phyloP scores from a whole-genome alignment of 2,888 invertebrate species.

The Willowsia nigromaculata region DNA sequence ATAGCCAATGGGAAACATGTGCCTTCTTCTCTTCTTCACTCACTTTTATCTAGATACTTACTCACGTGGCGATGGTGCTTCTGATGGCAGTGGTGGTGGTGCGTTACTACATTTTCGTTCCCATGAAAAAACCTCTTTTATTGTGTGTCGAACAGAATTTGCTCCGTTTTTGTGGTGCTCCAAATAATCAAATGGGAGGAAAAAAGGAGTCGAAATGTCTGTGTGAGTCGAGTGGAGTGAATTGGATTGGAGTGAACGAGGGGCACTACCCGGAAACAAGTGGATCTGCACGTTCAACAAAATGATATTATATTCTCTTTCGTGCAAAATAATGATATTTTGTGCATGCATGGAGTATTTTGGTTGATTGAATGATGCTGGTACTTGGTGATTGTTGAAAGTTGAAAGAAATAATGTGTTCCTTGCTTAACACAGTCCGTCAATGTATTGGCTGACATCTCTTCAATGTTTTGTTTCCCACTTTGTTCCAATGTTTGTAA shows the following conservation, averaged over 20 bases:
- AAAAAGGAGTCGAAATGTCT: background rate
- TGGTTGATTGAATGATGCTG: background rate
- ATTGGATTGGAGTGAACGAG: slow-evolving; percentile 20
- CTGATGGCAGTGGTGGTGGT: too few species aligned
- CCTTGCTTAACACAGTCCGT: too few species aligned
- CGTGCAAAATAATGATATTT: background rate
- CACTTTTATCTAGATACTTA: background rate
- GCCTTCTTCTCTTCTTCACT: background rate
- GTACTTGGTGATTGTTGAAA: background rate
- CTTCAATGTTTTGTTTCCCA: background rate
- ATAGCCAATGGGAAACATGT: background rate
- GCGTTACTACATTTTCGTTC: slow-evolving; percentile 1
- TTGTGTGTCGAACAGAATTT: slow-evolving; percentile 27
- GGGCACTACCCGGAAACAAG: background rate
- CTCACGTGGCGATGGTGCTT: slow-evolving; percentile 7
- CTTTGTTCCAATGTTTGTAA: background rate
- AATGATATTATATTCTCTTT: background rate
- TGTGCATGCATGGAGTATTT: background rate
- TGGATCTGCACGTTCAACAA: background rate
- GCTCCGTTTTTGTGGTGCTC: slow-evolving; percentile 19
- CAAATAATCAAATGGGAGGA: slow-evolving; percentile 26
- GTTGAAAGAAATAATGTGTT: too few species aligned
- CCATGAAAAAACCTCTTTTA: slow-evolving; percentile 20
- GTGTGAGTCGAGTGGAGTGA: background rate
- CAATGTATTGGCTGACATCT: background rate